Evolutionary conservation across 2,888 invertebrate genomes (phyloP), one percentile per base, ranked within the genome.

Genomic region (Synanthedon tipuliformis): DNA sequence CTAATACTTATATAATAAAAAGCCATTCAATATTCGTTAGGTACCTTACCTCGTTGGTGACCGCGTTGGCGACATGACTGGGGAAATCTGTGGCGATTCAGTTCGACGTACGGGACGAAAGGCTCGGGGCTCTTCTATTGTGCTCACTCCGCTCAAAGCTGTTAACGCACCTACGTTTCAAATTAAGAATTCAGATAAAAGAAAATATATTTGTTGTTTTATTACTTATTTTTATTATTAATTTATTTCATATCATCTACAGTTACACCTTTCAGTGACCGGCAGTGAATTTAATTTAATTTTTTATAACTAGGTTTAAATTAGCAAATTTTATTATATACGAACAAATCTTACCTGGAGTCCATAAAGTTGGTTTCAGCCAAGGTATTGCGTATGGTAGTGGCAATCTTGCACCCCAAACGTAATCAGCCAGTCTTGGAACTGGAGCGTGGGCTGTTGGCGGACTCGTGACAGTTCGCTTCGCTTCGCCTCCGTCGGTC

Each of bases 361-460:
- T 72, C 86, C 86, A 86, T 8, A 86, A 62, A 0, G 84, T 89
- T 51, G 89, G 88, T 64, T 91, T 93, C 56, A 89, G 82, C 93
- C 89, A 94, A 0, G 92, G 90, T 73, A 93, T 85, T 0, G 91
- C 89, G 59, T 93, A 92, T 0, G 93, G 91, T 60, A 93, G 89
- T 0, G 92, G 90, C 55, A 88, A 67, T n/a, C 88, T 65, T 51
- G 91, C 91, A 2, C 92, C 90, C 92, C 94, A 95, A 65, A 95
- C 93, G 64, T 94, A 94, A 78, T 95, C 95, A 73, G 95, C 94
- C 8, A 94, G 91, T 1, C 93, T 78, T 0, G 94, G 92, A 49
- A 93, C 98, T 90, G 57, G 97, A 91, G 82, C 94, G 89, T 54
- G 91, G 73, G 64, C 95, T 88, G 70, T 94, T 88, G 74, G 95